These are phyloP conservation scores for Montipora cactus DNA, from an alignment of 64 coral and sea anemone species.

Conservation along the genomic window DNA sequence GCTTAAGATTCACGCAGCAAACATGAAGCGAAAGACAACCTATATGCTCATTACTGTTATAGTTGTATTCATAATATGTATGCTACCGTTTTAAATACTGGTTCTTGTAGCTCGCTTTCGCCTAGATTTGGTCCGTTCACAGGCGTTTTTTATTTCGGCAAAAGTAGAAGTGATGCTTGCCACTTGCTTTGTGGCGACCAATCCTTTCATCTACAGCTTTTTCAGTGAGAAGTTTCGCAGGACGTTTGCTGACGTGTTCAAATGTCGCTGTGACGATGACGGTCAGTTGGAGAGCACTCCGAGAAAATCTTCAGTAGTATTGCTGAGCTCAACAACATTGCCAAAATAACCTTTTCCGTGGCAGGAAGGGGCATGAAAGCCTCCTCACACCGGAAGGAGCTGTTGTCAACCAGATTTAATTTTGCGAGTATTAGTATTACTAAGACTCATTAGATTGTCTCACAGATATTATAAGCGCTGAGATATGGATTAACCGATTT, in stretches of 20 bases:
- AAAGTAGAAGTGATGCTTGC: conserved; percentile 21
- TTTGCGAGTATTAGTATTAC: background rate
- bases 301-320: background rate
- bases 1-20: background rate
- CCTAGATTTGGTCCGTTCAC: background rate
- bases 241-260: conserved; percentile 80
- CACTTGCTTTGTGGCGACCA: conserved; percentile 68
- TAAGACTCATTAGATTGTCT: no score
- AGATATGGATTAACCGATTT: no score
- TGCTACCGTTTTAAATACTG: conserved; percentile 75
- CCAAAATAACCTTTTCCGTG: background rate
- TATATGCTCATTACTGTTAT: conserved; percentile 88
- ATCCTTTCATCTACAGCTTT: conserved; percentile 93
- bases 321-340: conserved; percentile 23
- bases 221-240: conserved; percentile 89
- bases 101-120: conserved; percentile 34
- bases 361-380: background rate
- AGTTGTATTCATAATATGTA: conserved; percentile 76
- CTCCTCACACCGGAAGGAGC: no score
- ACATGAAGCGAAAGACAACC: conserved; percentile 85
- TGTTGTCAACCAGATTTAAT: background rate
- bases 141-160: background rate
- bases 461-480: no score
- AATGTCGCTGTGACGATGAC: conserved; percentile 48
- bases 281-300: background rate